phyloP scores from a whole-genome alignment of 2,888 invertebrate genomes.

The Machimus rusticus region DNA sequence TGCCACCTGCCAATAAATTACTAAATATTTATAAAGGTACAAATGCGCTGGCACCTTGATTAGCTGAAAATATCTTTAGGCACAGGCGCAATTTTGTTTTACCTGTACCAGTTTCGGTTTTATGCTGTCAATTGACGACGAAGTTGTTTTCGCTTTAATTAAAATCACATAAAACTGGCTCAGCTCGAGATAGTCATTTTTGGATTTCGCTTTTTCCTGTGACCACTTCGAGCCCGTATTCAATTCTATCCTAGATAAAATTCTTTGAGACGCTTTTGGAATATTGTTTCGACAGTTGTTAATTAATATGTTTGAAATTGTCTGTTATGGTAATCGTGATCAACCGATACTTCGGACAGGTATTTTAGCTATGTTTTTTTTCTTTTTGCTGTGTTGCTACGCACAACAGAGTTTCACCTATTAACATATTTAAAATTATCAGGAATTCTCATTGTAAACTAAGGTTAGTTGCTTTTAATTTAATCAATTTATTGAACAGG shows the following conservation, averaged over 20 bases:
- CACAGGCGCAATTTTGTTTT: constrained; percentile 1
- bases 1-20: constrained; percentile 29
- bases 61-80: background rate
- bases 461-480: too few relatives aligned
- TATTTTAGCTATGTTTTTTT: background rate
- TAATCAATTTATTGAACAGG: too few relatives aligned
- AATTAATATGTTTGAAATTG: constrained; percentile 45
- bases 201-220: constrained; percentile 17
- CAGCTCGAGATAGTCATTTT: constrained; percentile 13
- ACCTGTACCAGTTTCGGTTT: background rate
- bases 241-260: constrained; percentile 37
- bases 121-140: background rate
- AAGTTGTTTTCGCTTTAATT: constrained; percentile 18
- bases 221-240: background rate
- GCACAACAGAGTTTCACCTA: too few relatives aligned
- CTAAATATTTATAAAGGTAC: constrained; percentile 29
- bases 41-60: constrained; percentile 19
- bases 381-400: background rate
- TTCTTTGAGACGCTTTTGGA: constrained; percentile 40
- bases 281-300: constrained; percentile 41
- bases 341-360: background rate
- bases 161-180: constrained; percentile 21
- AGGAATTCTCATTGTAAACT: too few relatives aligned
- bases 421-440: too few relatives aligned
- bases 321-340: constrained; percentile 18